Evolutionary conservation across 2,797 vertebrate genomes (phyloP).

Genomic region (Oreonectes daqikongensis): DNA sequence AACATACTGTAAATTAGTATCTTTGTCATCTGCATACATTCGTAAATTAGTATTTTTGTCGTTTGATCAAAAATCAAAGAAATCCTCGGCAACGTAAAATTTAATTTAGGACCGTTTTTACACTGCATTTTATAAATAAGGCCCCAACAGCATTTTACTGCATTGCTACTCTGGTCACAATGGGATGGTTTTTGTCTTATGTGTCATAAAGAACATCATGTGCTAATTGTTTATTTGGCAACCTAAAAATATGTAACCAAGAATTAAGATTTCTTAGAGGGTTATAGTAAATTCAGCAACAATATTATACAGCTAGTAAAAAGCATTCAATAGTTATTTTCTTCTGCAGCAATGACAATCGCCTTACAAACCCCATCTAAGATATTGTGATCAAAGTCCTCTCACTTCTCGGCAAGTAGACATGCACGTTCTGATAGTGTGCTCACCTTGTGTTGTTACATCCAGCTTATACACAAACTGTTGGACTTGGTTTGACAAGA

Average conservation of each 20-base stretch:
- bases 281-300: constrained; percentile 9
- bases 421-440: neutral
- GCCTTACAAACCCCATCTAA: constrained; percentile 13
- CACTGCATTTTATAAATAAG: too few species aligned
- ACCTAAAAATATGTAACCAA: neutral
- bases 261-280: neutral
- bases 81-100: too few species aligned
- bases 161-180: neutral
- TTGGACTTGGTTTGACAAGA: constrained; percentile 4
- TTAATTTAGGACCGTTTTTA: too few species aligned
- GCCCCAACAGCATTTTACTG: neutral
- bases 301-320: neutral
- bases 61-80: too few species aligned
- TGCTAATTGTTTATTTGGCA: too few species aligned
- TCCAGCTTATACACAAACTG: constrained; percentile 4
- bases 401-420: neutral
- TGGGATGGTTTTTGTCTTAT: neutral
- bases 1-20: too few species aligned
- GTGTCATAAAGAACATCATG: neutral
- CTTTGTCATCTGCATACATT: too few species aligned
- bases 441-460: neutral
- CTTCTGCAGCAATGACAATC: constrained; percentile 40
- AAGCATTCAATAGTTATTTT: constrained; percentile 21
- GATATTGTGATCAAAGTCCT: constrained; percentile 45
- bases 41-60: too few species aligned